These are phyloP conservation scores for Cryptotis parvus DNA, from an alignment of 2,113 vertebrate species.

Conservation along the genomic window DNA sequence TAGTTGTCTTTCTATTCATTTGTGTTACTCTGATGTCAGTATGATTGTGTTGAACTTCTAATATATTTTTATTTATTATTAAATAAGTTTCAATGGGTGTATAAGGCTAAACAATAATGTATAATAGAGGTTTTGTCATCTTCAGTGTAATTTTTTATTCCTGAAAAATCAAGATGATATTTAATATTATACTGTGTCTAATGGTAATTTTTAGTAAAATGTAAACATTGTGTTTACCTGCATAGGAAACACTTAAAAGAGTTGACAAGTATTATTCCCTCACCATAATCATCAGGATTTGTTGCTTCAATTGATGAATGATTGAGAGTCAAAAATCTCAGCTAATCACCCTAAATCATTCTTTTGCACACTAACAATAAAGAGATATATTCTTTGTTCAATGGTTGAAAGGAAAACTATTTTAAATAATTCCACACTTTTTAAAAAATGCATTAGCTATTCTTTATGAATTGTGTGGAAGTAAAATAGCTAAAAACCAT, in stretches of 20 bases:
- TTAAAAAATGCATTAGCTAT: slow-evolving; percentile 76
- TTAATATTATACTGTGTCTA: slow-evolving; percentile 40
- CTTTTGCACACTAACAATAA: slow-evolving; percentile 84
- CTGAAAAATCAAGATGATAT: slow-evolving; percentile 6
- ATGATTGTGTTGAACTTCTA: not conserved
- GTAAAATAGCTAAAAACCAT: slow-evolving; percentile 75
- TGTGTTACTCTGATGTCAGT: not conserved
- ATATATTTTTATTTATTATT: not conserved
- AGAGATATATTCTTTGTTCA: slow-evolving; percentile 72
- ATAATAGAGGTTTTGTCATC: slow-evolving; percentile 50
- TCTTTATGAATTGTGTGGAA: slow-evolving; percentile 82
- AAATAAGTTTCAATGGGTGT: not conserved
- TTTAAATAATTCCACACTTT: slow-evolving; percentile 56
- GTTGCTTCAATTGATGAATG: slow-evolving; percentile 82
- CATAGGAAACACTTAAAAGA: slow-evolving; percentile 73
- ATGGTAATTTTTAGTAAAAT: slow-evolving; percentile 67
- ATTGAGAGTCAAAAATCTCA: slow-evolving; percentile 84
- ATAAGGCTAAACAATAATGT: not conserved
- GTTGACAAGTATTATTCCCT: slow-evolving; percentile 87
- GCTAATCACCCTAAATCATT: slow-evolving; percentile 84
- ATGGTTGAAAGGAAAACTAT: slow-evolving; percentile 66
- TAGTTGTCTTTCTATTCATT: not conserved
- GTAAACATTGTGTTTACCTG: slow-evolving; percentile 52
- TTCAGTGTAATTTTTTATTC: slow-evolving; percentile 20
- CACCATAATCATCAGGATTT: slow-evolving; percentile 84